Percentiles rank a stretch among this genome's conserved stretches.
Conservation (phyloP, 30 jellyfish, hydroid and myxozoan species). For the Chironex yamaguchii region DNA sequence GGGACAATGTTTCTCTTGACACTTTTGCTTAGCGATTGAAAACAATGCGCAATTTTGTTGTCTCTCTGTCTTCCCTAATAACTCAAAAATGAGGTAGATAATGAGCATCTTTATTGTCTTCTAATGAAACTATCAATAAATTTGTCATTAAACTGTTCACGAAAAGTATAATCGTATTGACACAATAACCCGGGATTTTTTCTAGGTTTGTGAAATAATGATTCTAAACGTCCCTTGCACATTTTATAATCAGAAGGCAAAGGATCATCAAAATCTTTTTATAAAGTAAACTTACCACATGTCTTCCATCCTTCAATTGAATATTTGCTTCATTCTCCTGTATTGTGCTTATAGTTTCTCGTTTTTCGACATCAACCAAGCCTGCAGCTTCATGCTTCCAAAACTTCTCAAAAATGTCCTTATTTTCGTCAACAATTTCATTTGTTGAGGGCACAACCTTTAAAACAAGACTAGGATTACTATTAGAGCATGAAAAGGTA, state of each 20-base stretch:
- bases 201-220: not conserved
- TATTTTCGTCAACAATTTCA: not conserved
- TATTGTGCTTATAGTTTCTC: too few species aligned
- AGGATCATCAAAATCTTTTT: not conserved
- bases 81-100: not conserved
- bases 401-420: conserved; percentile 25
- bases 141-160: too few species aligned
- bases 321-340: not conserved
- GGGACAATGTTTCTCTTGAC: not conserved
- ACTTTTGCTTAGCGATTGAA: not conserved
- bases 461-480: conserved; percentile 21
- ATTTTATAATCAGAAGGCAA: not conserved
- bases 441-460: not conserved
- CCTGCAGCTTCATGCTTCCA: conserved; percentile 54
- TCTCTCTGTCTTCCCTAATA: not conserved
- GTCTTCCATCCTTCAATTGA: not conserved
- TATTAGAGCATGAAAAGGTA: not conserved
- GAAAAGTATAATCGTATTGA: too few species aligned
- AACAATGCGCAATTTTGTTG: not conserved
- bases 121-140: too few species aligned
- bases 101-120: too few species aligned
- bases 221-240: conserved; percentile 11
- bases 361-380: too few species aligned
- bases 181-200: too few species aligned
- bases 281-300: conserved; percentile 60